Evolutionary conservation across 2,888 invertebrate genomes (phyloP).

Genomic region (Electrophaes corylata): DNA sequence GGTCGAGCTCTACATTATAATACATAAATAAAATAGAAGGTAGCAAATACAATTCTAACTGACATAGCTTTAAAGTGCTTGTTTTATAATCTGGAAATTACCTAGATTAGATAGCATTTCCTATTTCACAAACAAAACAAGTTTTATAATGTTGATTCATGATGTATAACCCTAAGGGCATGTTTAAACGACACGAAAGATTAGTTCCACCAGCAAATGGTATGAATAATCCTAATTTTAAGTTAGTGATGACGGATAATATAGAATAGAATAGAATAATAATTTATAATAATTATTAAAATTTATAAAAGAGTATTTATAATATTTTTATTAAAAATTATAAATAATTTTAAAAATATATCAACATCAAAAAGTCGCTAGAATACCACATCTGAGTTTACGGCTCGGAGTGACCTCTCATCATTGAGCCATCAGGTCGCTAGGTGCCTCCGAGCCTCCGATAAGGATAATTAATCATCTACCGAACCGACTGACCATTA

Average conservation of each 20-base stretch:
- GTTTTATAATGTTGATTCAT: conserved; percentile 1
- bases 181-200: too few species aligned
- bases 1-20: conserved; percentile 27
- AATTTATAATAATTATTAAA: too few species aligned
- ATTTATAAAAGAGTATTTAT: too few species aligned
- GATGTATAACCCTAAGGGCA: background rate
- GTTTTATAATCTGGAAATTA: conserved; percentile 29
- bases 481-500: conserved; percentile 75
- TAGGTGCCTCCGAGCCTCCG: conserved; percentile 54
- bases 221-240: too few species aligned
- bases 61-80: conserved; percentile 24
- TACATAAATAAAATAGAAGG: conserved; percentile 22
- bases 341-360: too few species aligned
- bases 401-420: conserved; percentile 56
- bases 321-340: too few species aligned
- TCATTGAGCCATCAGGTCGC: conserved; percentile 74
- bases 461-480: conserved; percentile 80
- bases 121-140: conserved; percentile 31
- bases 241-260: too few species aligned
- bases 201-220: too few species aligned
- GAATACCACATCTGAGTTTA: conserved; percentile 38
- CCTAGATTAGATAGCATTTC: conserved; percentile 17
- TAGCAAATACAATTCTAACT: conserved; percentile 24
- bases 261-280: too few species aligned
- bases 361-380: too few species aligned